These are phyloP conservation scores for Drosophila kanapiae DNA, from an alignment of 1,140 invertebrate species.

Conservation along the genomic window DNA sequence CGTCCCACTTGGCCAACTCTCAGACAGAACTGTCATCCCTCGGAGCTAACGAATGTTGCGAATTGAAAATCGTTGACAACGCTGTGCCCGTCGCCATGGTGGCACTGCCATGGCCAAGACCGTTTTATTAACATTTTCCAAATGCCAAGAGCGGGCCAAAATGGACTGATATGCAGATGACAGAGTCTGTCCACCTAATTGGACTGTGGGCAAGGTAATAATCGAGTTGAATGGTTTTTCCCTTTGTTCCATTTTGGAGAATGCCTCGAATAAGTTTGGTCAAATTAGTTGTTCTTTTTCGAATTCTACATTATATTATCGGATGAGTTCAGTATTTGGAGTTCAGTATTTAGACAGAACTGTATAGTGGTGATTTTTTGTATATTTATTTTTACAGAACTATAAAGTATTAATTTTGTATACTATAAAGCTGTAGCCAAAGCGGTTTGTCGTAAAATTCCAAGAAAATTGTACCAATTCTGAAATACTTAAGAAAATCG, in stretches of 20 bases:
- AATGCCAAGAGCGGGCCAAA: slow-evolving; percentile 59
- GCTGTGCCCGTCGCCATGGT: slow-evolving; percentile 49
- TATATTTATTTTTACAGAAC: too few relatives aligned
- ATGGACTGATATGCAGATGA: slow-evolving; percentile 46
- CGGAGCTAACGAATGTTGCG: slow-evolving; percentile 30
- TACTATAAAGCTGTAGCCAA: too few relatives aligned
- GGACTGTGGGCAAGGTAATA: slow-evolving; percentile 48
- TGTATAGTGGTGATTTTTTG: too few relatives aligned
- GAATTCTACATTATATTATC: not conserved
- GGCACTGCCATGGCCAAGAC: slow-evolving; percentile 67
- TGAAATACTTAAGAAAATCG: too few relatives aligned
- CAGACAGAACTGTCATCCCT: slow-evolving; percentile 21
- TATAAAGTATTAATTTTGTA: too few relatives aligned
- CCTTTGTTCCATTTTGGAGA: slow-evolving; percentile 2
- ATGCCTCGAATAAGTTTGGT: not conserved
- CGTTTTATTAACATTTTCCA: slow-evolving; percentile 63
- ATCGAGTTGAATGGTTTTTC: slow-evolving; percentile 44
- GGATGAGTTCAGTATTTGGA: too few relatives aligned
- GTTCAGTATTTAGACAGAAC: too few relatives aligned
- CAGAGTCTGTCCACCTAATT: slow-evolving; percentile 59
- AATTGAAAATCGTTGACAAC: slow-evolving; percentile 61
- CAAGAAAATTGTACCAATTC: too few relatives aligned
- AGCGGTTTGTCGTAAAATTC: too few relatives aligned
- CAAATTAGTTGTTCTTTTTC: not conserved
- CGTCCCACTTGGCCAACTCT: not conserved